Base-by-base conservation (phyloP, 64 coral and sea anemone genomes). In the Actinia tenebrosa region DNA sequence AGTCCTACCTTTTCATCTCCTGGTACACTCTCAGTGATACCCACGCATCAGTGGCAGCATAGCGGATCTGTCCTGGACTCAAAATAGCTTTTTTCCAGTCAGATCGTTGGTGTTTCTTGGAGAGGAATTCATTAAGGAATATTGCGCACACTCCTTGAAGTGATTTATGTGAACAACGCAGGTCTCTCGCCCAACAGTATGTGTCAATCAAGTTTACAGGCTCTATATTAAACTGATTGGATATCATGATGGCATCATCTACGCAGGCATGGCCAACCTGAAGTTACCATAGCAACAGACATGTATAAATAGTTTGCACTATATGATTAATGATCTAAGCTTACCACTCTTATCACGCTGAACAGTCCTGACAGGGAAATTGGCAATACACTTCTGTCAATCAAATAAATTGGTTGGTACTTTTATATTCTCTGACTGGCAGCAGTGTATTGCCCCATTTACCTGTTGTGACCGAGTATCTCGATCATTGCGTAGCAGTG, bases 21-120 rank as follows among this genome's bases (percentile, higher is more conserved):
- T 86, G 64, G 64, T 97, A 97, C 2, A 97, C 91, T 25, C 66
- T 90, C 3, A 97, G 91, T 53, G 91, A 93, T 37, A 89, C 47
- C 94, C 94, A 97, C 0, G 94, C 94, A 92, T 97, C 94, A 19
- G 94, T 97, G 45, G 91, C 87, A 26, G 94, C 94, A 93, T 97
- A 97, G 4, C 55, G n/a, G 9, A 97, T 77, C 52, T 97, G 94
- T 50, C 84, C 88, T 26, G 84, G 77, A 44, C 91, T 87, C 53
- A 97, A 80, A 25, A 90, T 63, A 15, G 47, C 20, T 22, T 86
- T 93, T 7, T 87, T 83, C 94, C 94, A 97, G 88, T 97, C 64
- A 45, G 94, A 97, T 43, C 46, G 84, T 46, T 86, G 88, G 78
- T 92, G 82, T 14, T 19, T 55, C 71, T 97, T 97, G 17, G 94